Evolutionary conservation across 2,113 vertebrate species (phyloP).

Genomic region (Chlorodrepanis virens): DNA sequence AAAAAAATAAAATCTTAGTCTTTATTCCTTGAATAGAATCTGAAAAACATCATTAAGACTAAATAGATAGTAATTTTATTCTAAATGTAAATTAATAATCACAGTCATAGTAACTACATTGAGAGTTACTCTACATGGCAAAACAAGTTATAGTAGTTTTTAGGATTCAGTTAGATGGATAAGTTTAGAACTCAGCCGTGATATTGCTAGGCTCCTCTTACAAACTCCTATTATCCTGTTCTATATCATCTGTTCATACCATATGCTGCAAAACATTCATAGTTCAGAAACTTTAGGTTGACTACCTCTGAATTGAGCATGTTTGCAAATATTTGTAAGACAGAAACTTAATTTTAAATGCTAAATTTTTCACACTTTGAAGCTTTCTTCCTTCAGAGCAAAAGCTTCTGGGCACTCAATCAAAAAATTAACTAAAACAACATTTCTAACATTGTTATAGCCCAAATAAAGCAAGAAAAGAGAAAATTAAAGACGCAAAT

Average conservation of each 20-base stretch:
- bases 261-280: conserved; percentile 9
- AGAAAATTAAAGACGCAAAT: neutral
- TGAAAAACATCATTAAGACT: neutral
- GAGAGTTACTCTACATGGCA: neutral
- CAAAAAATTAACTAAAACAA: conserved; percentile 31
- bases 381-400: neutral
- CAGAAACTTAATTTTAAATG: conserved; percentile 15
- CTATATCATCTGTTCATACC: conserved; percentile 8
- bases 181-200: neutral
- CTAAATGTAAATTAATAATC: neutral
- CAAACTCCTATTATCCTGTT: neutral
- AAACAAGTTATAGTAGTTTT: neutral
- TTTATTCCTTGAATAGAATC: neutral
- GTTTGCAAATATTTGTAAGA: conserved; percentile 48
- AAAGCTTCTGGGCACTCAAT: conserved; percentile 16
- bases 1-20: neutral
- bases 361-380: neutral
- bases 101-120: neutral
- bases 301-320: neutral
- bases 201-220: neutral
- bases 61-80: neutral
- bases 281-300: conserved; percentile 9
- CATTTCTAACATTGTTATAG: neutral
- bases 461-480: neutral
- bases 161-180: neutral